Percentiles rank a stretch among this genome's conserved stretches.
phyloP scores from a whole-genome alignment of 2,888 invertebrate genomes.

The Oxycera nigricornis region DNA sequence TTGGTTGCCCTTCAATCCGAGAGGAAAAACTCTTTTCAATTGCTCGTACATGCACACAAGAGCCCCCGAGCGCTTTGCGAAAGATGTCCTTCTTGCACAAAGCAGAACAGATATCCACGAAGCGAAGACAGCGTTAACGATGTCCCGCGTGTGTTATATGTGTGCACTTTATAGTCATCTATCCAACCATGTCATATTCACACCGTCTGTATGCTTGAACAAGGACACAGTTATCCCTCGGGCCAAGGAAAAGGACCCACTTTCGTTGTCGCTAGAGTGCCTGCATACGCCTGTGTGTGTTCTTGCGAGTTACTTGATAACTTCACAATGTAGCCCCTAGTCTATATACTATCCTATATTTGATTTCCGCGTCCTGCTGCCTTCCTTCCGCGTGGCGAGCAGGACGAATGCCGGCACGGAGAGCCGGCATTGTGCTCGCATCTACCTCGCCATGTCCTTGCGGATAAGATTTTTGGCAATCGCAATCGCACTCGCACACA shows the following conservation, averaged over 20 bases:
- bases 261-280: slow-evolving; percentile 17
- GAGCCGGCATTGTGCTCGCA: slow-evolving; percentile 16
- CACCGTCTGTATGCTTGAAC: slow-evolving; percentile 32
- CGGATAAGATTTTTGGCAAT: slow-evolving; percentile 2
- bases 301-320: not conserved
- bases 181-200: slow-evolving; percentile 37
- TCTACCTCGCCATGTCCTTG: not conserved
- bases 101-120: not conserved
- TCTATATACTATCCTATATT: slow-evolving; percentile 6
- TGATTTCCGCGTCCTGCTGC: not conserved
- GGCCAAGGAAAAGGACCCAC: slow-evolving; percentile 33
- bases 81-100: slow-evolving; percentile 13
- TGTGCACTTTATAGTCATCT: slow-evolving; percentile 12
- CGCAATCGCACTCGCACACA: slow-evolving; percentile 24
- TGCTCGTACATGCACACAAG: not conserved
- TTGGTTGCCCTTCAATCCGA: not conserved
- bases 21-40: not conserved
- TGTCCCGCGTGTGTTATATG: not conserved
- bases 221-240: slow-evolving; percentile 35
- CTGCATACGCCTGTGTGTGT: not conserved
- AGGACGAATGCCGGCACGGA: slow-evolving; percentile 14
- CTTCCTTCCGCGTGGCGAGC: not conserved
- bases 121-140: not conserved
- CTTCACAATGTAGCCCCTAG: slow-evolving; percentile 15
- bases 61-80: slow-evolving; percentile 5